Base-by-base conservation (phyloP, 2,888 invertebrate genomes). In the Ariolimax columbianus region DNA sequence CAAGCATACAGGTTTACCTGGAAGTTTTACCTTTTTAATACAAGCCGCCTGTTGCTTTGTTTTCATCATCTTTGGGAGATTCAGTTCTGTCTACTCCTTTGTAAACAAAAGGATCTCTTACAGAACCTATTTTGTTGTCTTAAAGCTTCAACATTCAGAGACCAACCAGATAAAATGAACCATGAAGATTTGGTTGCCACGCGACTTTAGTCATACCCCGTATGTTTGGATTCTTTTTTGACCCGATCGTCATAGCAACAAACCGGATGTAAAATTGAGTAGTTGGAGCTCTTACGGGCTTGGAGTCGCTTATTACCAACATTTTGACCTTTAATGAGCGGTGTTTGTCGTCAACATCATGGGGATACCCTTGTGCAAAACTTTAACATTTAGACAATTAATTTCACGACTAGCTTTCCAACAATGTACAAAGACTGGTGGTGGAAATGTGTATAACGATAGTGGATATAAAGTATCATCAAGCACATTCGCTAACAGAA, bases 201-300 rank as follows among this genome's bases (percentile, higher is more conserved):
- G 90, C 89, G 89, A 90, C 89, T 82, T 83, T 59, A 43, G 9
- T 19, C 59, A 83, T 87, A 77, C 80, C 83, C 89, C 90, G 90
- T 90, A 90, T 90, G 88, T 88, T 81, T 77, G 47, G 11, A 33
- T 30, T 83, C 83, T 87, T 86, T 87, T 86, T 78, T 86, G 81
- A 84, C 79, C 70, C 68, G 47, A 51, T 80, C 81, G 66, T 86
- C 86, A 63, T 82, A 82, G 38, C 87, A 86, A 87, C 86, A 84
- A 87, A 78, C 87, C 82, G 85, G 80, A 75, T 78, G 38, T 40
- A 33, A 72, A 72, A 51, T 51, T n/a, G 0, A n/a, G 43, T 43
- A 23, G 72, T 2, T 7, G 7, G 26, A 6, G n/a, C 33, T 75
- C 51, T 75, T 51, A 0, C 19, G 30, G 6, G 36, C 0, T 19